phyloP scores from a whole-genome alignment of 2,888 invertebrate genomes.

The Chrysomela aeneicollis region DNA sequence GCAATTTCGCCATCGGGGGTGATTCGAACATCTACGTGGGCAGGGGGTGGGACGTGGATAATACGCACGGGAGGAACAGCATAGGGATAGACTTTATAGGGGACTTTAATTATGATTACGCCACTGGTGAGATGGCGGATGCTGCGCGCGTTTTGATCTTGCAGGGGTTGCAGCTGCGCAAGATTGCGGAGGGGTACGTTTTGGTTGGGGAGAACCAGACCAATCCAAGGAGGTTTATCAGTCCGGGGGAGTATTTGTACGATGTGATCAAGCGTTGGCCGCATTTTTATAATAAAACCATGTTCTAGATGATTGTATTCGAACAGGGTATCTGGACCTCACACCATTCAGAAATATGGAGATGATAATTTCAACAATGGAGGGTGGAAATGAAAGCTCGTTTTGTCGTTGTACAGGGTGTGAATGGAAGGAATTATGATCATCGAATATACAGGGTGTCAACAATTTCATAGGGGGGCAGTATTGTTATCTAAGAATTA shows the following conservation, averaged over 20 bases:
- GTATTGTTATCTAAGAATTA: too few species aligned
- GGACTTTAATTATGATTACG: conserved; percentile 58
- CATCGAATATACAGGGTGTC: too few species aligned
- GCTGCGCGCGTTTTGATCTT: conserved; percentile 61
- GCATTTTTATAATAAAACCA: conserved; percentile 51
- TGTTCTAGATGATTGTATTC: background rate
- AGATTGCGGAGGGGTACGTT: conserved; percentile 61
- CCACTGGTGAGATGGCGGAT: conserved; percentile 60
- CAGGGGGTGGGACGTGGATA: conserved; percentile 65
- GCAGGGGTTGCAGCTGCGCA: conserved; percentile 59
- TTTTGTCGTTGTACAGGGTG: too few species aligned
- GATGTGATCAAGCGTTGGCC: conserved; percentile 63
- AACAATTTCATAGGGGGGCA: too few species aligned
- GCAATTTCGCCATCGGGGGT: conserved; percentile 64
- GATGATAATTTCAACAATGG: too few species aligned
- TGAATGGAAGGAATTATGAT: too few species aligned
- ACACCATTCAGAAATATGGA: too few species aligned
- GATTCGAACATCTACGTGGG: conserved; percentile 66
- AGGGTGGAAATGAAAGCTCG: too few species aligned
- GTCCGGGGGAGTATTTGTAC: conserved; percentile 65
- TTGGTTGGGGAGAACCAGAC: conserved; percentile 66
- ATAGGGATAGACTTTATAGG: conserved; percentile 64
- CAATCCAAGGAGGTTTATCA: conserved; percentile 53
- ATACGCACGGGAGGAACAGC: conserved; percentile 62
- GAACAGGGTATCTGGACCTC: too few species aligned